phyloP scores from a whole-genome alignment of 1,140 invertebrate genomes.

The Dendroctonus valens region DNA sequence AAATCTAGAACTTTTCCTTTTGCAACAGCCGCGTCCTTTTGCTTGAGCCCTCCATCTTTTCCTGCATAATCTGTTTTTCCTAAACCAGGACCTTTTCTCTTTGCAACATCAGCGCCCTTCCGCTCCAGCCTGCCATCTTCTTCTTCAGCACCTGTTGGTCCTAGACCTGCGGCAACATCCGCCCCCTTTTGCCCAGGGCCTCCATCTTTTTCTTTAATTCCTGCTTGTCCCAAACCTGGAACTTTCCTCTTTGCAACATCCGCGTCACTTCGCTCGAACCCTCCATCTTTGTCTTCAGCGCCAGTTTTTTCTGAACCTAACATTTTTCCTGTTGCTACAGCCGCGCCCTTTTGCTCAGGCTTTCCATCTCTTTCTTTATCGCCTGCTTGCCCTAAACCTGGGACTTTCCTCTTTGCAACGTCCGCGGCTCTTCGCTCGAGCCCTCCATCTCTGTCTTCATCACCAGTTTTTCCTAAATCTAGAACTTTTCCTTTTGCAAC shows the following conservation, averaged over 20 bases:
- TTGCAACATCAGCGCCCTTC: not conserved
- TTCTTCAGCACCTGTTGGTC: not conserved
- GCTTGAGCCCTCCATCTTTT: not conserved
- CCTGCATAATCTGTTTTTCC: not conserved
- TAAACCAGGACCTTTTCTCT: not conserved
- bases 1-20: not conserved
- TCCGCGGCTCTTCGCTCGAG: too few species aligned
- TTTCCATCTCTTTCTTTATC: not conserved
- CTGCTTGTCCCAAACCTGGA: not conserved
- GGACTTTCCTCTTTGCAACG: not conserved
- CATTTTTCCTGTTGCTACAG: not conserved
- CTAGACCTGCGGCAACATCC: not conserved
- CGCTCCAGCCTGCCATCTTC: not conserved
- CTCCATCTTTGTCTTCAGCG: slow-evolving; percentile 3
- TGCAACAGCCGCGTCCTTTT: not conserved
- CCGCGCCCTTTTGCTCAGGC: not conserved
- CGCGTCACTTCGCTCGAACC: too few species aligned
- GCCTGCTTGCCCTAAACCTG: not conserved
- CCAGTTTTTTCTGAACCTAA: not conserved
- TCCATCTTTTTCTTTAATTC: not conserved
- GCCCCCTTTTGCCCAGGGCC: not conserved
- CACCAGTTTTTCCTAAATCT: not conserved
- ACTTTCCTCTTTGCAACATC: not conserved
- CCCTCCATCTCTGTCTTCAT: slow-evolving; percentile 1
- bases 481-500: not conserved